Percentiles rank a stretch among this genome's conserved stretches.
These are phyloP conservation scores for Probosciger aterrimus DNA, from an alignment of 2,113 vertebrate genomes.

Conservation along the genomic window DNA sequence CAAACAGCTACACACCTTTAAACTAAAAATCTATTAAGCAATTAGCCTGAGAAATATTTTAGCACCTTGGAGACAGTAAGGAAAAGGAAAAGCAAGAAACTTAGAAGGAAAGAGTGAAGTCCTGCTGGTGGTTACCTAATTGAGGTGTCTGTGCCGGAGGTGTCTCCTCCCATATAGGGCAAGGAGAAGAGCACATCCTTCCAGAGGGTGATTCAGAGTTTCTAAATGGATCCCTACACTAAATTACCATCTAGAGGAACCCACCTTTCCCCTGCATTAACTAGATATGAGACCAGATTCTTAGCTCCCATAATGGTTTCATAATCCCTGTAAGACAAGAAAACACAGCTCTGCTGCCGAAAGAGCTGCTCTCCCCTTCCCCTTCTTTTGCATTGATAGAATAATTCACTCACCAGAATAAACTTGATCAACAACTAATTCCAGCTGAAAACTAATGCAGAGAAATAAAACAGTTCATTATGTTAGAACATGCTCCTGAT, in stretches of 20 bases:
- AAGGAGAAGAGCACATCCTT: background rate
- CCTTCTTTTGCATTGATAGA: background rate
- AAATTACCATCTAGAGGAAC: background rate
- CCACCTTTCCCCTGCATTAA: background rate
- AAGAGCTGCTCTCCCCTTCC: background rate
- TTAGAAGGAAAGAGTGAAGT: background rate
- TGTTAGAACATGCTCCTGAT: background rate
- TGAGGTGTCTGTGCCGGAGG: background rate
- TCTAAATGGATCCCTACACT: background rate
- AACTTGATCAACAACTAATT: rapidly evolving
- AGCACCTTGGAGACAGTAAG: background rate
- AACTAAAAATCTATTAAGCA: background rate
- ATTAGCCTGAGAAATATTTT: background rate
- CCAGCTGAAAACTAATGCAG: background rate
- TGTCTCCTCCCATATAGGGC: background rate
- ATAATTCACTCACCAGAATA: background rate
- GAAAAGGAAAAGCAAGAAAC: background rate
- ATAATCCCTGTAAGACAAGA: background rate
- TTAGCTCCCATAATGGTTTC: background rate
- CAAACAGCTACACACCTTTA: background rate
- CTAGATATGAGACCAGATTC: background rate
- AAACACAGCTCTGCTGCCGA: background rate
- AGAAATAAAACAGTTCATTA: background rate
- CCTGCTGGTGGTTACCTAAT: background rate
- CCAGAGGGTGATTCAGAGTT: background rate